Percentiles rank a stretch among this genome's conserved stretches.
These are phyloP conservation scores for Caenorhabditis afra DNA, from an alignment of 2,888 invertebrate species.

Conservation along the genomic window DNA sequence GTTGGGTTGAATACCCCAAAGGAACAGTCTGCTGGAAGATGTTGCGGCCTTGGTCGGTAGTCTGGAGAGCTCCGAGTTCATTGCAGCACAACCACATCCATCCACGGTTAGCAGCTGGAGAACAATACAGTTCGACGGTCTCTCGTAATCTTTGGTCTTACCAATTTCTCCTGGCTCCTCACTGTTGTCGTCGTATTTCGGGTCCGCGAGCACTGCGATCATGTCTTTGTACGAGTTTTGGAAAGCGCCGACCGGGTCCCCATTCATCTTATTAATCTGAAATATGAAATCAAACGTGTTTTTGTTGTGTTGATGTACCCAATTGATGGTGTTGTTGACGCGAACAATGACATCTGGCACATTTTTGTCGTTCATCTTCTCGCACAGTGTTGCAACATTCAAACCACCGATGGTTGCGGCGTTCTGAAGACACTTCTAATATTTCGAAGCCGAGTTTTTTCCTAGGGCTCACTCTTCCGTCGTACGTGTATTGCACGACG, in stretches of 20 bases:
- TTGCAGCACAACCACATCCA: constrained; percentile 77
- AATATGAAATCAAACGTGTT: not conserved
- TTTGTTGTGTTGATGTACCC: constrained; percentile 32
- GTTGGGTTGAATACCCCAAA: too few relatives aligned
- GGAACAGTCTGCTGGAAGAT: constrained; percentile 72
- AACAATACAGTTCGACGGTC: not conserved
- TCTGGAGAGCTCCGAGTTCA: constrained; percentile 73
- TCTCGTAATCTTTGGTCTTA: not conserved
- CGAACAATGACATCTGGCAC: constrained; percentile 54
- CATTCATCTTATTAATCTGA: constrained; percentile 58
- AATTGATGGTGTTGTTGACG: constrained; percentile 64
- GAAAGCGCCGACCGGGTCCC: constrained; percentile 49
- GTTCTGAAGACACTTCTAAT: constrained; percentile 46
- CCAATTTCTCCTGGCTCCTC: constrained; percentile 47
- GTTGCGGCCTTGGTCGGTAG: constrained; percentile 71
- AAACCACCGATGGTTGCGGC: constrained; percentile 54
- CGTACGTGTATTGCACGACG: constrained; percentile 69
- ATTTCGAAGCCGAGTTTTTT: too few relatives aligned
- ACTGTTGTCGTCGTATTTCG: constrained; percentile 46
- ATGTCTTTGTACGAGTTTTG: constrained; percentile 63
- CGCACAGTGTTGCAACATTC: constrained; percentile 56
- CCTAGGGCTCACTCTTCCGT: constrained; percentile 66
- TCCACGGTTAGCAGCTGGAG: constrained; percentile 64
- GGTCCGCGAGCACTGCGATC: constrained; percentile 49
- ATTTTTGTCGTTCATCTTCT: constrained; percentile 56